These are phyloP conservation scores for Columba livia DNA, from an alignment of 2,113 vertebrate genomes.

Conservation along the genomic window DNA sequence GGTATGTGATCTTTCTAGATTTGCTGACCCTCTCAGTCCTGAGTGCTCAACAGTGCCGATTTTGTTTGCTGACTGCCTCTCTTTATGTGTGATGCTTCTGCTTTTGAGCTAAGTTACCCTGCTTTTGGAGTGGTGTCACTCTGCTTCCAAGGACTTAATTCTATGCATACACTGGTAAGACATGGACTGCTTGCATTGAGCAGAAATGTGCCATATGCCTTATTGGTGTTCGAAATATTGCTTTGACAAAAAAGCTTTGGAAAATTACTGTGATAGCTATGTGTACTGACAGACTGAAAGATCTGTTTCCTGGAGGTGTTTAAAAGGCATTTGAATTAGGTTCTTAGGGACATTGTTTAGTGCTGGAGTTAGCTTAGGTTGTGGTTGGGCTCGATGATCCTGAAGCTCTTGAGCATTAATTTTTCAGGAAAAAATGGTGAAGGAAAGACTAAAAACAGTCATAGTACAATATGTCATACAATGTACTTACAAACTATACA, in stretches of 20 bases:
- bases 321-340: no score
- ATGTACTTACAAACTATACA: neutral
- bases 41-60: neutral
- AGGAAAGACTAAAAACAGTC: neutral
- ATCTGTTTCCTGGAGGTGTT: neutral
- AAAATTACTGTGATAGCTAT: neutral
- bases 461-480: neutral
- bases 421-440: neutral
- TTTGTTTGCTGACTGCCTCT: neutral
- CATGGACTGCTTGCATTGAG: neutral
- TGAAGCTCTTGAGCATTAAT: neutral
- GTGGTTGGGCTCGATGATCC: no score
- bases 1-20: neutral
- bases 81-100: neutral
- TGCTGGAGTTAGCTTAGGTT: no score
- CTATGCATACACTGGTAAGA: neutral
- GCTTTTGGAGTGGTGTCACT: neutral
- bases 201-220: neutral
- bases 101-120: neutral
- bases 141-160: neutral
- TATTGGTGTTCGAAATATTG: neutral
- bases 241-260: neutral
- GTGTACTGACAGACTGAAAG: neutral
- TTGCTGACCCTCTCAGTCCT: neutral
- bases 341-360: no score